Percentiles rank a stretch among this genome's conserved stretches.
Evolutionary conservation across 2,797 vertebrate genomes (phyloP).

Genomic region (Cetoscarus ocellatus): DNA sequence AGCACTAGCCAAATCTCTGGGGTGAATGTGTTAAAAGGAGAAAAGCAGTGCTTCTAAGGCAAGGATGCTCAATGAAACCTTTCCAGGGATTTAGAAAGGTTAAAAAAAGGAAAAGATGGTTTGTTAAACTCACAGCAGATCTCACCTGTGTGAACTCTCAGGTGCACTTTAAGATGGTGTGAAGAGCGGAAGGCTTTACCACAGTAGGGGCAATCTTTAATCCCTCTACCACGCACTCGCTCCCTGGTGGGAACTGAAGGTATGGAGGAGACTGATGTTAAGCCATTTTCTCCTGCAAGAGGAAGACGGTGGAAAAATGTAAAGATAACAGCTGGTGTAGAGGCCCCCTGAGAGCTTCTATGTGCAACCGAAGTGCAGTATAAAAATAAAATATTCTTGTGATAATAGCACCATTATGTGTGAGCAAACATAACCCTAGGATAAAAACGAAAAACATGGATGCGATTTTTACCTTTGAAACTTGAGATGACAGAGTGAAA

Average conservation of each 20-base stretch:
- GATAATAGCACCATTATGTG: slow-evolving; percentile 15
- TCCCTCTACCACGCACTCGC: slow-evolving; percentile 88
- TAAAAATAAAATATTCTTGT: slow-evolving; percentile 31
- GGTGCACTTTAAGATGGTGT: slow-evolving; percentile 96
- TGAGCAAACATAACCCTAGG: slow-evolving; percentile 23
- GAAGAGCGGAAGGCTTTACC: slow-evolving; percentile 96
- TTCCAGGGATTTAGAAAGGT: slow-evolving; percentile 62
- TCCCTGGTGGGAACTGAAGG: slow-evolving; percentile 80
- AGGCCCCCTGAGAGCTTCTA: slow-evolving; percentile 24
- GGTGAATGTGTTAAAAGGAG: slow-evolving; percentile 49
- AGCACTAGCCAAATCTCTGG: slow-evolving; percentile 64
- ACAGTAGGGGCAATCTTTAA: slow-evolving; percentile 95
- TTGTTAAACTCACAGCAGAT: slow-evolving; percentile 63
- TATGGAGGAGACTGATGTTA: slow-evolving; percentile 74
- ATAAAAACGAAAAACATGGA: slow-evolving; percentile 6
- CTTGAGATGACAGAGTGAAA: slow-evolving; percentile 81
- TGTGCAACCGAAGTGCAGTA: slow-evolving; percentile 19
- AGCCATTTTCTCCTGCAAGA: slow-evolving; percentile 82
- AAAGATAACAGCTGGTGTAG: slow-evolving; percentile 35
- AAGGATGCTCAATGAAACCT: slow-evolving; percentile 47
- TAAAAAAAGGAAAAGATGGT: slow-evolving; percentile 49
- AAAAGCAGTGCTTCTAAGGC: slow-evolving; percentile 37
- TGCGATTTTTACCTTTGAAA: slow-evolving; percentile 80
- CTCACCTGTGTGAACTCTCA: slow-evolving; percentile 95
- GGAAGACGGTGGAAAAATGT: slow-evolving; percentile 23